Evolutionary conservation across 2,888 invertebrate species (phyloP), one percentile per base, ranked within the genome.

Genomic region (Tanytarsus gracilentus): DNA sequence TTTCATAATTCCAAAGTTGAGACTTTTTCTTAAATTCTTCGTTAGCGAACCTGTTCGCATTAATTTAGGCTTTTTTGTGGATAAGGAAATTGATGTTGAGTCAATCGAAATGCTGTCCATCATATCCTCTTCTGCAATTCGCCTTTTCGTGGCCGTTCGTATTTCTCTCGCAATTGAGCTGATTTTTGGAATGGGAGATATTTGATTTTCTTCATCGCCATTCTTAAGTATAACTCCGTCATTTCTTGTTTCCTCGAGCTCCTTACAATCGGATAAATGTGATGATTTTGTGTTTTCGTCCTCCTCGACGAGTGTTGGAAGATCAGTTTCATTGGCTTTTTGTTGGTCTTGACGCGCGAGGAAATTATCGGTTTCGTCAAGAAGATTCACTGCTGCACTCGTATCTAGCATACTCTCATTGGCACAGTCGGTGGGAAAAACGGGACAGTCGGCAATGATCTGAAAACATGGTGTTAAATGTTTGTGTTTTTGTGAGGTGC

Each of bases 11-110:
- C 71, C 73, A 65, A 74, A 74, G 61, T 72, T 74, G 67, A 74
- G 71, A 23, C 74, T 73, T 0, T 73, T 68, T 36, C 69, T 70
- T 8, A 74, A 66, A 4, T 70, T 70, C 9, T 72, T 67, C 48
- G 72, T 71, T 49, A 74, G 71, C 29, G 74, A 74, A 3, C 72
- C 73, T 2, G 72, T 70, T 53, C 74, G 70, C 58, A 69, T 68
- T 5, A 74, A 66, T 64, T 74, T 74, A 0, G 72, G 72, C 58
- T 74, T 74, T 62, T 74, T 74, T 8, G 72, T 71, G 2, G 64
- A 64, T 48, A 33, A 48, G 33, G 50, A 65, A 69, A 70, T 48
- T 53, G 64, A 6, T 0, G 68, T 26, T 36, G 74, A 74, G 65
- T 72, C 67, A 2, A 73, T 65, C 0, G 74, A 74, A 11, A 72